Evolutionary conservation across 2,888 invertebrate species (phyloP).

Genomic region (Noctuana brunneofusca): DNA sequence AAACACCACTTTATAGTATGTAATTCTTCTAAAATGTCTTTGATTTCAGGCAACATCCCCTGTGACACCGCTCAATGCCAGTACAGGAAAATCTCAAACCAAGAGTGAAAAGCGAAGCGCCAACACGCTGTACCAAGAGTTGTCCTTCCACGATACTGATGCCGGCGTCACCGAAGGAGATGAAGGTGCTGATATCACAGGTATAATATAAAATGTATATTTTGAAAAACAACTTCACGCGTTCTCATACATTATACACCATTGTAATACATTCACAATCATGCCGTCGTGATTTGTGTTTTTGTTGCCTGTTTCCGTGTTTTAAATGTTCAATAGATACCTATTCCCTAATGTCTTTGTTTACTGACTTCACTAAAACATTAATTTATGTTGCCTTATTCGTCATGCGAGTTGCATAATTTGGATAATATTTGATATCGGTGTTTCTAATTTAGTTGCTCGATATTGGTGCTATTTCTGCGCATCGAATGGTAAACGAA

Average conservation of each 20-base stretch:
- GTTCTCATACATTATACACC: background rate
- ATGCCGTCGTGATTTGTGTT: constrained; percentile 12
- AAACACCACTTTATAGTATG: too few species aligned
- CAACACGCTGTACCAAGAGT: constrained; percentile 95
- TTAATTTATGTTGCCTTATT: constrained; percentile 2
- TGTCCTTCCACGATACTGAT: constrained; percentile 94
- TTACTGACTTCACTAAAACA: constrained; percentile 11
- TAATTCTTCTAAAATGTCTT: background rate
- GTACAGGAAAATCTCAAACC: constrained; percentile 84
- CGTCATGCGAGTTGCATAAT: background rate
- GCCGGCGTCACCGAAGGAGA: constrained; percentile 92
- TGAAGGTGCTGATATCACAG: constrained; percentile 93
- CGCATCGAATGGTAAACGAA: background rate
- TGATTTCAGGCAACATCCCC: constrained; percentile 80
- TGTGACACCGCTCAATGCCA: constrained; percentile 55
- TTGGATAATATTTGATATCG: background rate
- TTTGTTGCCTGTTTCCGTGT: constrained; percentile 13
- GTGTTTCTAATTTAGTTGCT: background rate
- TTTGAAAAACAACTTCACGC: background rate
- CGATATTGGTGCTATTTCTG: background rate
- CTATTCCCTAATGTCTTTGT: background rate
- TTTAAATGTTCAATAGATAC: background rate
- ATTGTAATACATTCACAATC: background rate
- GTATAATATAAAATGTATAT: constrained; percentile 75
- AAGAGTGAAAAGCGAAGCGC: constrained; percentile 94